Evolutionary conservation across 2,888 invertebrate species (phyloP).

Genomic region (Serrognathus titanus): DNA sequence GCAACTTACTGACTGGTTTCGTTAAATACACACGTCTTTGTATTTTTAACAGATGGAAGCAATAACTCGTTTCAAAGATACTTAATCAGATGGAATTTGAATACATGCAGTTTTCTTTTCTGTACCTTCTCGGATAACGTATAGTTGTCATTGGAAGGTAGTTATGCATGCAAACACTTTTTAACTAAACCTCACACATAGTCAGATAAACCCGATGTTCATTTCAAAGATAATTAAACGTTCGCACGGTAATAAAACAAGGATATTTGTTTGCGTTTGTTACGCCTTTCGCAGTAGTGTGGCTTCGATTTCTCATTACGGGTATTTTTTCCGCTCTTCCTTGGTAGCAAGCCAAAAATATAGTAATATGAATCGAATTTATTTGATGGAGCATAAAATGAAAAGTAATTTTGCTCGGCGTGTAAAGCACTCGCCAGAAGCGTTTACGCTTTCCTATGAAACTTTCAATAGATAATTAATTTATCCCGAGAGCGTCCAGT

Average conservation of each 20-base stretch:
- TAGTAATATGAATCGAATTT: too few relatives aligned
- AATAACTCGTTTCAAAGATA: slow-evolving; percentile 2
- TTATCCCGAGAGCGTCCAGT: not conserved
- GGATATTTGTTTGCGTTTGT: not conserved
- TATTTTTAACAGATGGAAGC: too few relatives aligned
- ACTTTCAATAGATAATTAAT: slow-evolving; percentile 1
- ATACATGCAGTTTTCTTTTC: slow-evolving; percentile 27
- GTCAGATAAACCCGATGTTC: not conserved
- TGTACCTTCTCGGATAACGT: slow-evolving; percentile 28
- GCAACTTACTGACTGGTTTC: too few relatives aligned
- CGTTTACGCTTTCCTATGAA: not conserved
- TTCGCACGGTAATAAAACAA: not conserved
- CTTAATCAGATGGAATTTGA: slow-evolving; percentile 33
- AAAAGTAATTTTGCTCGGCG: too few relatives aligned
- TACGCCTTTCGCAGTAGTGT: not conserved
- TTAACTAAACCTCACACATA: not conserved
- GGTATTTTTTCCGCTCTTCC: too few relatives aligned
- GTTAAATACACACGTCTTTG: too few relatives aligned
- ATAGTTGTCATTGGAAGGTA: slow-evolving; percentile 30
- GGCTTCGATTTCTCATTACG: not conserved
- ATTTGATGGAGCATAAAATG: too few relatives aligned
- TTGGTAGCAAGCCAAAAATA: too few relatives aligned
- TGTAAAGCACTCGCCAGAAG: too few relatives aligned
- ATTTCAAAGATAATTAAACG: not conserved
- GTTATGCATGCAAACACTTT: slow-evolving; percentile 26